These are phyloP conservation scores for Threskiornis aethiopicus DNA, from an alignment of 2,797 vertebrate genomes.

Conservation along the genomic window DNA sequence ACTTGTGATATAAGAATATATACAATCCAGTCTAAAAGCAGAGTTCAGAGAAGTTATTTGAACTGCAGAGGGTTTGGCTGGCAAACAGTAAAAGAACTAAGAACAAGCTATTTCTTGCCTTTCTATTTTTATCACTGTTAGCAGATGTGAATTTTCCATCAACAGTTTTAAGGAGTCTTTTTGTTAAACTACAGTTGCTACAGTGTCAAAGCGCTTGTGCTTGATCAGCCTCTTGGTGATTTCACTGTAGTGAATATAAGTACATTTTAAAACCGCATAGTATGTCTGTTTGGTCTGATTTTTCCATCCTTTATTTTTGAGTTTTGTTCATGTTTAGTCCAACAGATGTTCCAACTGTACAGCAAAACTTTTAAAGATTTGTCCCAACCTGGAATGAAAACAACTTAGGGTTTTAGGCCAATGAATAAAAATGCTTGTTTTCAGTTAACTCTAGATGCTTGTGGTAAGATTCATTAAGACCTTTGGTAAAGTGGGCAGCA, in stretches of 20 bases:
- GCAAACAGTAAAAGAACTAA: neutral
- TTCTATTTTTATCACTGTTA: neutral
- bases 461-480: neutral
- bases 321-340: neutral
- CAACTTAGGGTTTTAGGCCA: neutral
- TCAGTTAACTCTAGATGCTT: neutral
- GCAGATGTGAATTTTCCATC: constrained; percentile 24
- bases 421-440: neutral
- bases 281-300: neutral
- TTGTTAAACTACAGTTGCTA: neutral
- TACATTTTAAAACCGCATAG: neutral
- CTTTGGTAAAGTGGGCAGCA: neutral
- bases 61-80: neutral
- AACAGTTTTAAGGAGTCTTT: neutral
- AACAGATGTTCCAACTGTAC: neutral
- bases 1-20: neutral
- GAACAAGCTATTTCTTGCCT: neutral
- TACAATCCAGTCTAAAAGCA: neutral
- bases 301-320: neutral
- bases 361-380: neutral
- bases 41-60: neutral
- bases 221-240: neutral
- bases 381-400: neutral
- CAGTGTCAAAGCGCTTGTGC: neutral
- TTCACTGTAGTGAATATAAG: neutral